Conservation (phyloP, 2,113 vertebrate genomes). For the Orientallactaga bullata region DNA sequence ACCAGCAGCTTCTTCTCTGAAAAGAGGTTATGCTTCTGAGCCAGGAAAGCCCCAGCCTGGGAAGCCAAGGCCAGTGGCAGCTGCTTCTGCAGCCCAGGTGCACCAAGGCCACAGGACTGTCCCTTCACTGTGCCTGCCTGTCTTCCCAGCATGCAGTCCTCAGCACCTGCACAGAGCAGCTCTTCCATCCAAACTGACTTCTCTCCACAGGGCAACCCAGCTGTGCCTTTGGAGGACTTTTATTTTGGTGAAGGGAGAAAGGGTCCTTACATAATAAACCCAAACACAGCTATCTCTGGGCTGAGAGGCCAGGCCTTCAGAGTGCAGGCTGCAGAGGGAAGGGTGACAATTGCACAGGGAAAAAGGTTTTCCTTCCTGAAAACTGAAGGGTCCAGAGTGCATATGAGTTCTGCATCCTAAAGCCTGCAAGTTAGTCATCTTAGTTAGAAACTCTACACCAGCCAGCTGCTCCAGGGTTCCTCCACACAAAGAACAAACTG, state of each 20-base stretch:
- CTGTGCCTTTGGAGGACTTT: not conserved
- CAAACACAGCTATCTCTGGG: conserved; percentile 50
- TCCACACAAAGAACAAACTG: not conserved
- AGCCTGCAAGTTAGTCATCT: not conserved
- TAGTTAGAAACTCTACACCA: not conserved
- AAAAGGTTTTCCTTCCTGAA: conserved; percentile 26
- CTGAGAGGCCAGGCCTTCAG: not conserved
- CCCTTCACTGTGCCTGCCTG: not conserved
- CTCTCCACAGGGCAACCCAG: not conserved
- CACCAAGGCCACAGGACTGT: no score
- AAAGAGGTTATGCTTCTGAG: not conserved
- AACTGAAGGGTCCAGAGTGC: not conserved
- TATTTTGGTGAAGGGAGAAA: conserved; percentile 63
- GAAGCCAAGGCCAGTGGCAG: not conserved
- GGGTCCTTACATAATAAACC: conserved; percentile 59
- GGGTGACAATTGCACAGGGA: conserved; percentile 74
- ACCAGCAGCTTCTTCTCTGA: not conserved
- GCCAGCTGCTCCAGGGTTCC: not conserved
- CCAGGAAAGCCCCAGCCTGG: not conserved
- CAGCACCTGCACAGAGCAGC: not conserved
- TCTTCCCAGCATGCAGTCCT: not conserved
- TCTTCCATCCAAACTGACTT: not conserved
- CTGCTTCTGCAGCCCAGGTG: fast-evolving
- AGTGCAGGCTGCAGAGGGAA: not conserved
- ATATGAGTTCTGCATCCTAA: conserved; percentile 45